Evolutionary conservation across 1,140 invertebrate species (phyloP).

Genomic region (Drosophila repleta): DNA sequence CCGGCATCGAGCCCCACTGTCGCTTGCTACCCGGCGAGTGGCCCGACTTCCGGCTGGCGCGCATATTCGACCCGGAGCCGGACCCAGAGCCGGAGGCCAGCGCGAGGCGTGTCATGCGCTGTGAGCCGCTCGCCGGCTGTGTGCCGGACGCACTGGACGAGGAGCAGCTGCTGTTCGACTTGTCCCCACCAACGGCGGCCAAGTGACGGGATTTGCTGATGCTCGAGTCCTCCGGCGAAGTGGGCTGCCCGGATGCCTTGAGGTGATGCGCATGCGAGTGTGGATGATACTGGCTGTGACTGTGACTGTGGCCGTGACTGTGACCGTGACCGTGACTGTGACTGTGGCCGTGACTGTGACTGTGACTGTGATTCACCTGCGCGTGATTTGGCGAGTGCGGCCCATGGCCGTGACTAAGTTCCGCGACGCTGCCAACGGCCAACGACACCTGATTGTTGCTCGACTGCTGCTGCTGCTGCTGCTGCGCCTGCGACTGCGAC

Average conservation of each 20-base stretch:
- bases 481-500: constrained; percentile 85
- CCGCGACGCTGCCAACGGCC: constrained; percentile 4
- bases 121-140: constrained; percentile 12
- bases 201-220: constrained; percentile 8
- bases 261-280: constrained; percentile 32
- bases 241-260: background rate
- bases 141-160: constrained; percentile 37
- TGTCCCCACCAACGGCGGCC: constrained; percentile 12
- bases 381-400: constrained; percentile 3
- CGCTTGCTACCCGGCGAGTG: constrained; percentile 93
- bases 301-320: constrained; percentile 7
- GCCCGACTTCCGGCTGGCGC: constrained; percentile 87
- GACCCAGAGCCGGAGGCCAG: constrained; percentile 1
- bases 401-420: constrained; percentile 8
- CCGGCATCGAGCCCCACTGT: constrained; percentile 94
- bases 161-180: constrained; percentile 44
- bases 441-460: constrained; percentile 13
- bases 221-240: constrained; percentile 20
- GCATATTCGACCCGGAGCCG: constrained; percentile 36
- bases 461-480: constrained; percentile 67
- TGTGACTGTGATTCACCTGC: background rate
- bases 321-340: constrained; percentile 18
- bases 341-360: constrained; percentile 28
- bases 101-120: constrained; percentile 27
- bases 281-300: constrained; percentile 34